Evolutionary conservation across 2,888 invertebrate genomes (phyloP), one percentile per base, ranked within the genome.

Genomic region (Spatulosminthurus flaviceps): DNA sequence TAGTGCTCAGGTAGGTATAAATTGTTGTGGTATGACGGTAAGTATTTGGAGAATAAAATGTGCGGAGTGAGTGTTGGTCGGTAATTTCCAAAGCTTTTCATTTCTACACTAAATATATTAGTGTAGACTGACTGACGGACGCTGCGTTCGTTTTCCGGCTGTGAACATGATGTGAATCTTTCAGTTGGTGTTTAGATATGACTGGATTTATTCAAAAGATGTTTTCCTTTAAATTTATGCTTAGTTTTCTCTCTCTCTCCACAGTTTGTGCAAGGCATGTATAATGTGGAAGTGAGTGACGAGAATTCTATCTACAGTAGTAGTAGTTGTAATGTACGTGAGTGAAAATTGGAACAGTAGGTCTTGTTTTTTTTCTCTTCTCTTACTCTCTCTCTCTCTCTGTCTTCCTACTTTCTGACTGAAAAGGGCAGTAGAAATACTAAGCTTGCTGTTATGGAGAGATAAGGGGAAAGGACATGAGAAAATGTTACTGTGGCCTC

Each of bases 271-370:
- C 51, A 16, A 51, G 51, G 51, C 51, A 51, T 51, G 51, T 19
- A 19, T 51, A 51, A 51, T 51, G 51, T 51, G 51, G 9, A 51
- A 51, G 51, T 51, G 51, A 51, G 51, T 51, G 51, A 51, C 51
- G 51, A 51, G 51, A 5, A 51, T 51, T 19, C 16, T 51, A 34
- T 34, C 4, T 34, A 9, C 9, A n/a, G n/a, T n/a, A 13, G 41
- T 41, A 41, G 41, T 41, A 13, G 41, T 5, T 34, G 34, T 34
- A 7, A 9, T 34, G 9, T 34, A 51, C 51, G 67, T 67, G 67
- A 26, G 21, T 73, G 26, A 24, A 42, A 74, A 74, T 74, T 74
- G 74, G 73, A 61, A 74, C 61, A 74, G 61, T 74, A 61, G 64
- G 74, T 51, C 61, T 60, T 61, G 4, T 51, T 51, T 19, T 51